phyloP scores from a whole-genome alignment of 2,888 invertebrate genomes.

The Eupithecia dodoneata region DNA sequence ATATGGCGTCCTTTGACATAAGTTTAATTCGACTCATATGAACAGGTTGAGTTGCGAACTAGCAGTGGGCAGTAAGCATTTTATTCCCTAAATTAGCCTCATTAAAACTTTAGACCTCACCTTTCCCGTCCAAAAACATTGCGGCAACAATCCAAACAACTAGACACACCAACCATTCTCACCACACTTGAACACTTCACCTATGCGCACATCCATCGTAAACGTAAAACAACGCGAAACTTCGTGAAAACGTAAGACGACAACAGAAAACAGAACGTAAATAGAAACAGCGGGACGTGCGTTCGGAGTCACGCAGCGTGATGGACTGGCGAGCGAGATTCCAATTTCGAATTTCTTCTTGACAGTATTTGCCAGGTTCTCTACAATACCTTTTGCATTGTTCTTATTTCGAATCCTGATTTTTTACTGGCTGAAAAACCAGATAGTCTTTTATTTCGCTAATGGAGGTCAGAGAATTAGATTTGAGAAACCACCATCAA shows the following conservation, averaged over 20 bases:
- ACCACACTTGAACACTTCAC: slow-evolving; percentile 72
- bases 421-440: background rate
- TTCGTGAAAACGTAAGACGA: background rate
- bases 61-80: background rate
- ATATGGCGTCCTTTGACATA: background rate
- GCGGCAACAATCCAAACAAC: slow-evolving; percentile 31
- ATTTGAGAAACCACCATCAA: background rate
- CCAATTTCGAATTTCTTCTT: slow-evolving; percentile 61
- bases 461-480: background rate
- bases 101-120: slow-evolving; percentile 57
- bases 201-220: slow-evolving; percentile 63
- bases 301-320: slow-evolving; percentile 64
- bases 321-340: slow-evolving; percentile 66
- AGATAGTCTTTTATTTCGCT: background rate
- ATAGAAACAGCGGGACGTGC: slow-evolving; percentile 69
- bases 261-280: slow-evolving; percentile 55
- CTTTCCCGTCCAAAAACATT: slow-evolving; percentile 79
- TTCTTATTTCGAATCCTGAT: background rate
- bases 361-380: slow-evolving; percentile 53
- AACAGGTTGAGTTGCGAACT: background rate
- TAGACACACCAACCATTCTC: slow-evolving; percentile 52
- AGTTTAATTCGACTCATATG: background rate
- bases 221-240: slow-evolving; percentile 5
- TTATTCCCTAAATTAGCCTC: background rate
- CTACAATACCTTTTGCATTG: slow-evolving; percentile 4